These are phyloP conservation scores for Epistrophe eligans DNA, from an alignment of 2,888 invertebrate genomes.

Conservation along the genomic window DNA sequence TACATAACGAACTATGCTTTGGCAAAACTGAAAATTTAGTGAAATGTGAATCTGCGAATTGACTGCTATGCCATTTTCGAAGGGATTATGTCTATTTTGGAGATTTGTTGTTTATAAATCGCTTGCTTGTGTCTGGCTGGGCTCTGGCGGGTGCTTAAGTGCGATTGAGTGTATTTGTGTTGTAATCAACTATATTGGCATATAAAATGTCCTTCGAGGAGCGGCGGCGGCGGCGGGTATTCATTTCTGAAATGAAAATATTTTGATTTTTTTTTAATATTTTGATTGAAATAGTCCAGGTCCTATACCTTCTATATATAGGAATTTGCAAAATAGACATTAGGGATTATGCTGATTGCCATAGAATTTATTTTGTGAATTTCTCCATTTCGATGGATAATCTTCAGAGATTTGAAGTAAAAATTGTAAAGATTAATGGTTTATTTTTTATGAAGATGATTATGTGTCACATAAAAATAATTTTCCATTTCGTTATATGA, in stretches of 20 bases:
- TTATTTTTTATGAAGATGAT: neutral
- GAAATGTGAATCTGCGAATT: conserved; percentile 49
- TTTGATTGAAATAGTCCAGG: conserved; percentile 41
- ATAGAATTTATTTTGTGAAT: neutral
- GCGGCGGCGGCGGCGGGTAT: neutral
- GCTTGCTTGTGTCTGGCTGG: conserved; percentile 2
- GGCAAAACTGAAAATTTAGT: conserved; percentile 47
- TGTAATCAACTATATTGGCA: conserved; percentile 24
- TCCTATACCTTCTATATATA: too few relatives aligned
- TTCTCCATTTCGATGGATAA: neutral
- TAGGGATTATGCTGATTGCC: conserved; percentile 36
- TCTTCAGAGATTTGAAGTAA: neutral
- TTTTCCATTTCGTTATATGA: neutral
- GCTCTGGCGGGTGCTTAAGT: neutral
- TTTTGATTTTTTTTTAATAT: conserved; percentile 19
- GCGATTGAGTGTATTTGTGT: conserved; percentile 19
- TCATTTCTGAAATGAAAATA: conserved; percentile 42
- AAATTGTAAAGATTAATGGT: neutral
- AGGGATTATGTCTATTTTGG: conserved; percentile 59
- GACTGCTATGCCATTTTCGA: conserved; percentile 53
- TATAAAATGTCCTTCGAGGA: neutral
- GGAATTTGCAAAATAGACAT: conserved; percentile 5
- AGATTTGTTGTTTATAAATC: conserved; percentile 49
- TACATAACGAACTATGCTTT: conserved; percentile 29
- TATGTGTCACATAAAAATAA: conserved; percentile 2